phyloP scores from a whole-genome alignment of 2,113 vertebrate genomes.

The Poeciliopsis turrubarensis region DNA sequence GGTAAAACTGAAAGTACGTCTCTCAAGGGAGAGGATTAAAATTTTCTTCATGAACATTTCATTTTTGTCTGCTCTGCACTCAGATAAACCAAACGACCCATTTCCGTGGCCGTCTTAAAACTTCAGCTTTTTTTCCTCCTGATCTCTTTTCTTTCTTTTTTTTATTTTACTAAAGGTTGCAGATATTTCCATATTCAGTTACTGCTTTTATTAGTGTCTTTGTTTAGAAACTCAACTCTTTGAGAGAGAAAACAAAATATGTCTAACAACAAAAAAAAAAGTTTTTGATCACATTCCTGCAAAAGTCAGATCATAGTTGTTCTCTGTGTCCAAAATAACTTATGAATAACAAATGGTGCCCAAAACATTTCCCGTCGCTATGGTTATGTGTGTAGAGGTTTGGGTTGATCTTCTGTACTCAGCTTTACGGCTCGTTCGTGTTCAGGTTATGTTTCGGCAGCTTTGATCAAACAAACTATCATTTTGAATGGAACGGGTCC shows the following conservation, averaged over 20 bases:
- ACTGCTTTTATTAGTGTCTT: slow-evolving; percentile 21
- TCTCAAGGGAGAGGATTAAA: neutral
- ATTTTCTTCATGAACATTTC: slow-evolving; percentile 12
- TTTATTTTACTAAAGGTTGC: neutral
- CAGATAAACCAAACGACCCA: neutral
- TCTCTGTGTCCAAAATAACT: slow-evolving; percentile 8
- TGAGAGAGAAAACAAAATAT: slow-evolving; percentile 7
- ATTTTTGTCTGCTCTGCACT: slow-evolving; percentile 10
- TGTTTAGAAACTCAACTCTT: slow-evolving; percentile 9
- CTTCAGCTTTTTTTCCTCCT: neutral
- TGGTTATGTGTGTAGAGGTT: slow-evolving; percentile 11
- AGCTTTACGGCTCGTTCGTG: slow-evolving; percentile 8
- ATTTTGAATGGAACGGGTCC: slow-evolving; percentile 16
- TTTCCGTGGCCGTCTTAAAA: neutral
- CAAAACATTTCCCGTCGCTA: neutral
- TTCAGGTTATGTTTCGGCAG: neutral
- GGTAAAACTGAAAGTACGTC: neutral
- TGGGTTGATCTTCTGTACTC: neutral
- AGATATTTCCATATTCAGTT: slow-evolving; percentile 3
- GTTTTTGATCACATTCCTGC: neutral
- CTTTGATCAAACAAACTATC: slow-evolving; percentile 11
- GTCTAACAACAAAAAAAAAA: neutral
- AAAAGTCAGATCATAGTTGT: neutral
- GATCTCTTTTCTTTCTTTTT: neutral
- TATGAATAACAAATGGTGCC: slow-evolving; percentile 15